A percentile compares a stretch with the other conserved stretches of the same genome.
Evolutionary conservation across 2,113 vertebrate genomes (phyloP).

Genomic region (Pardalotus punctatus): DNA sequence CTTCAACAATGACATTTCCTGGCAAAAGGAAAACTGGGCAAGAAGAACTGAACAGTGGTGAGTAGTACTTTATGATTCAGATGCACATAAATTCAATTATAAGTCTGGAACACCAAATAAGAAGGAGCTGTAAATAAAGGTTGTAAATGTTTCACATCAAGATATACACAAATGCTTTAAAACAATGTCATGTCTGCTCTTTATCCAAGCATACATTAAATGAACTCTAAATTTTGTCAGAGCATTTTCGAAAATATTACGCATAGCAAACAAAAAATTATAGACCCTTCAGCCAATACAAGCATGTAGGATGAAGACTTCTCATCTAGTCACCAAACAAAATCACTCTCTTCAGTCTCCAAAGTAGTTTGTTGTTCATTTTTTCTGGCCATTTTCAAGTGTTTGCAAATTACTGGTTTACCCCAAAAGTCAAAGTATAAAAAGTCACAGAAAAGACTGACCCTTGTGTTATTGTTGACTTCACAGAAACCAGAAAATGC

Average conservation of each 20-base stretch:
- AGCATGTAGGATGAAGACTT: not conserved
- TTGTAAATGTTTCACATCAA: not conserved
- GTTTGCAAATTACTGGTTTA: not conserved
- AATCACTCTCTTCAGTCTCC: not conserved
- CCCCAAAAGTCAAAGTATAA: not conserved
- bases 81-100: not conserved
- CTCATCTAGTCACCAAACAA: not conserved
- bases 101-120: not conserved
- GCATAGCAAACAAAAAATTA: not conserved
- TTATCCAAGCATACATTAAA: not conserved
- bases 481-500: not conserved
- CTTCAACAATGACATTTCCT: not conserved
- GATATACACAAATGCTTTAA: not conserved
- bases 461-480: not conserved
- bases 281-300: not conserved
- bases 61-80: not conserved
- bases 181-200: not conserved
- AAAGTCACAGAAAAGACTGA: not conserved
- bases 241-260: not conserved
- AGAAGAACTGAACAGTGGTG: not conserved
- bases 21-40: not conserved
- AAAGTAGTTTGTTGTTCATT: not conserved
- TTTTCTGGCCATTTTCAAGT: not conserved
- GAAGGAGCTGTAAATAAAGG: conserved; percentile 22
- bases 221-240: not conserved